Percentiles rank a stretch among this genome's conserved stretches.
Conservation (phyloP, 2,888 invertebrate species). For the Dendrolimus houi region DNA sequence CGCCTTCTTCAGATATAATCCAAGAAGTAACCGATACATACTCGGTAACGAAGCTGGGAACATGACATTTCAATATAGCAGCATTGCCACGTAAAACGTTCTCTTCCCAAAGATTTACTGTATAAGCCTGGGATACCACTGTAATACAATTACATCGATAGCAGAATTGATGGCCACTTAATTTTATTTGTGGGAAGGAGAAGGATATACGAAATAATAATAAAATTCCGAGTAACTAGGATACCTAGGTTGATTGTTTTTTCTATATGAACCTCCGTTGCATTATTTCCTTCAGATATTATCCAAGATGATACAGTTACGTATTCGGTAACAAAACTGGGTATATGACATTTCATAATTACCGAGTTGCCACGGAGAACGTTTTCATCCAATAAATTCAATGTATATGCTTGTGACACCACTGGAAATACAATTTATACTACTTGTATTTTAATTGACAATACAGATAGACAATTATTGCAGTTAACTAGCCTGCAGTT, state of each 20-base stretch:
- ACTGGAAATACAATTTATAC: constrained; percentile 76
- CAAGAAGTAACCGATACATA: constrained; percentile 91
- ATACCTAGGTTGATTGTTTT: constrained; percentile 55
- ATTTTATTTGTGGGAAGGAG: constrained; percentile 12
- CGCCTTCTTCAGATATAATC: constrained; percentile 82
- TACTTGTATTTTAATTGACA: not conserved
- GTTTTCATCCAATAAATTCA: constrained; percentile 95
- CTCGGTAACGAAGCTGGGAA: constrained; percentile 94
- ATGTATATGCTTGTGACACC: constrained; percentile 90
- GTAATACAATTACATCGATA: constrained; percentile 45
- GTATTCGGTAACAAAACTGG: constrained; percentile 94
- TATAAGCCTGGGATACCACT: constrained; percentile 94
- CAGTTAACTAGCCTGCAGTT: not conserved
- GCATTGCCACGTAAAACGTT: constrained; percentile 93
- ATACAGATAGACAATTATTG: not conserved
- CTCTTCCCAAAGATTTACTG: constrained; percentile 94
- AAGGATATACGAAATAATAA: constrained; percentile 5
- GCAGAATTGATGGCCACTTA: not conserved
- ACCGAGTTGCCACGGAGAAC: constrained; percentile 93
- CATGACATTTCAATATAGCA: constrained; percentile 93
- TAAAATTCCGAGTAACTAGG: constrained; percentile 1
- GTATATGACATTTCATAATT: constrained; percentile 94
- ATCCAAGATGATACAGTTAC: constrained; percentile 91
- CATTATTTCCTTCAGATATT: constrained; percentile 82
- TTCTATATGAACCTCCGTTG: constrained; percentile 53